Conservation (phyloP, 2,888 invertebrate genomes). For the Dryomyza anilis region DNA sequence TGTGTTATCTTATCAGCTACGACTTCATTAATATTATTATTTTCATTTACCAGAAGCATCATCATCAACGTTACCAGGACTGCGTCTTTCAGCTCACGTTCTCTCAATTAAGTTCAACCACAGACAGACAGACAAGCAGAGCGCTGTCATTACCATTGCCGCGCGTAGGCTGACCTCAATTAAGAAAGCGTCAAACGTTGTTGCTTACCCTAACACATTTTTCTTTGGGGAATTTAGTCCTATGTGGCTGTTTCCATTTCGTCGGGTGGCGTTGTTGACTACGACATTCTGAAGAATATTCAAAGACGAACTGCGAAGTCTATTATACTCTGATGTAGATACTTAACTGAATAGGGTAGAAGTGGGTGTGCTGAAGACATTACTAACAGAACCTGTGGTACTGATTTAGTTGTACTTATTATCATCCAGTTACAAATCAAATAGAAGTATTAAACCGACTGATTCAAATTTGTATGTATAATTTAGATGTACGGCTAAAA, state of each 20-base stretch:
- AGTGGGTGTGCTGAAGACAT: too few species aligned
- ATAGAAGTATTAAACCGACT: too few species aligned
- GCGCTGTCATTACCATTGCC: neutral
- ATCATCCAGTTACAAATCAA: too few species aligned
- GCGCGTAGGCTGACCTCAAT: slow-evolving; percentile 14
- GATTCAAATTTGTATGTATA: too few species aligned
- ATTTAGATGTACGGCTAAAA: too few species aligned
- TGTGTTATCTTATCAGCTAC: slow-evolving; percentile 2
- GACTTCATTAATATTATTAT: slow-evolving; percentile 9
- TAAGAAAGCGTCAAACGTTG: slow-evolving; percentile 2
- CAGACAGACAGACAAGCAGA: neutral
- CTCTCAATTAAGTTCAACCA: slow-evolving; percentile 11
- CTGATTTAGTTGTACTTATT: too few species aligned
- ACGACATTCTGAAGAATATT: too few species aligned
- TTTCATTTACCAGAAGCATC: slow-evolving; percentile 5
- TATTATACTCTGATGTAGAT: too few species aligned
- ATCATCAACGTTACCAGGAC: too few species aligned
- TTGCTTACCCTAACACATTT: neutral
- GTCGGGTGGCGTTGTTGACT: neutral
- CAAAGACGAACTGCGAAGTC: too few species aligned
- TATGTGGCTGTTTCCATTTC: neutral
- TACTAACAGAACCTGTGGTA: too few species aligned
- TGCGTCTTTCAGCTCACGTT: slow-evolving; percentile 2
- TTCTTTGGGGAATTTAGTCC: neutral
- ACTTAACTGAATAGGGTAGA: too few species aligned